Evolutionary conservation across 2,888 invertebrate species (phyloP).

Genomic region (Nomada hirtipes): DNA sequence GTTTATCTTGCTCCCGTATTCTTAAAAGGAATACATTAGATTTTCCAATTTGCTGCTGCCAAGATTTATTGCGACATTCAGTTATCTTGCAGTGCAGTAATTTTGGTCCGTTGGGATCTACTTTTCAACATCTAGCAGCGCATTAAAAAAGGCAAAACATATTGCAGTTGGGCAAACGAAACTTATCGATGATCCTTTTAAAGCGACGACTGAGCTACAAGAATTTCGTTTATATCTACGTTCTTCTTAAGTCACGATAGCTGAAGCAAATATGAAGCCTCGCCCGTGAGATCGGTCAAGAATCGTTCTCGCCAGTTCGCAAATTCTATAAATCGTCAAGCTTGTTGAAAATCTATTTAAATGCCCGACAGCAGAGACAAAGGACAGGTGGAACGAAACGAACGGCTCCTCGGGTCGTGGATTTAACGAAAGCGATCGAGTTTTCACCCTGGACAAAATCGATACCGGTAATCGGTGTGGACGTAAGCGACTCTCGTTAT

Average conservation of each 20-base stretch:
- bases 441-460: conserved; percentile 51
- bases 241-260: too few species aligned
- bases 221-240: too few species aligned
- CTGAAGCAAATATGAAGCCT: too few species aligned
- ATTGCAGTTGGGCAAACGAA: too few species aligned
- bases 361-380: conserved; percentile 7
- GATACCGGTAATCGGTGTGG: conserved; percentile 70
- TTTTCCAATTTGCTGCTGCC: not conserved
- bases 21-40: not conserved
- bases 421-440: conserved; percentile 60
- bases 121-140: too few species aligned
- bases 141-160: too few species aligned
- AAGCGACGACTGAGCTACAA: too few species aligned
- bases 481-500: conserved; percentile 73
- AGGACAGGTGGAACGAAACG: conserved; percentile 7
- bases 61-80: not conserved
- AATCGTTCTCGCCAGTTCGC: not conserved
- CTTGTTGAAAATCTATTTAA: conserved; percentile 22
- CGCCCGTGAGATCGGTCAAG: not conserved
- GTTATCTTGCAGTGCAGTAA: not conserved
- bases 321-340: not conserved
- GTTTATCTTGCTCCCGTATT: not conserved
- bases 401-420: conserved; percentile 35
- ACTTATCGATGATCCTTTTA: too few species aligned
- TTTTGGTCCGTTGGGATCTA: too few species aligned